Base-by-base conservation (phyloP, 2,888 invertebrate species). In the Congeria kusceri region DNA sequence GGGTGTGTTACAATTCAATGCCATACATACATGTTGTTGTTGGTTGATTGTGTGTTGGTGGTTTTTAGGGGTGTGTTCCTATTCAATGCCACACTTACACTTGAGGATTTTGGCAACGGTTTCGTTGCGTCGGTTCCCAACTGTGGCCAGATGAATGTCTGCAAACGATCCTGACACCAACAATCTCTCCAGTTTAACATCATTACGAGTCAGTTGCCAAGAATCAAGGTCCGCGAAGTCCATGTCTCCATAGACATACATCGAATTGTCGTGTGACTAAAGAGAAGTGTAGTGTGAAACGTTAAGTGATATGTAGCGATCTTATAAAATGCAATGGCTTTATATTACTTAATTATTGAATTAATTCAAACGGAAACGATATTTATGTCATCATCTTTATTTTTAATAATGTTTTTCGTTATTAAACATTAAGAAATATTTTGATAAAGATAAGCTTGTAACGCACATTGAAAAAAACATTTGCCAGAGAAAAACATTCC, bases 81-180 rank as follows among this genome's bases (percentile, higher is more conserved):
- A n/a, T n/a, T n/a, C n/a, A n/a, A n/a, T n/a, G n/a, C 11, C 18
- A 9, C 9, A 64, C 47, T 9, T 66, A 88, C 88, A 73, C 80
- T 87, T 86, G 20, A 88, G 57, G 28, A 78, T 80, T 66, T 88
- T 88, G 5, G 83, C 85, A 9, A 84, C 86, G 2, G 85, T 86
- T 1, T 62, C 61, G 11, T n/a, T 28, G 0, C 44, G 27, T 7
- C 72, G 64, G 4, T 39, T 68, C 5, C 57, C 18, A 1, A 79
- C 53, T 39, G 56, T 77, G 3, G 86, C 86, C 46, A 66, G 77
- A 68, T 79, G 86, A 27, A 88, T 86, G 47, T 80, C 73, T 11
- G 87, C 88, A 69, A 88, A 88, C 32, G 64, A 73, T 13, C 88
- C 88, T 13, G 72, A 59, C 3, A 67, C 79, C 23, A 88, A 59